phyloP scores from a whole-genome alignment of 2,113 vertebrate genomes.

The Piprites chloris region DNA sequence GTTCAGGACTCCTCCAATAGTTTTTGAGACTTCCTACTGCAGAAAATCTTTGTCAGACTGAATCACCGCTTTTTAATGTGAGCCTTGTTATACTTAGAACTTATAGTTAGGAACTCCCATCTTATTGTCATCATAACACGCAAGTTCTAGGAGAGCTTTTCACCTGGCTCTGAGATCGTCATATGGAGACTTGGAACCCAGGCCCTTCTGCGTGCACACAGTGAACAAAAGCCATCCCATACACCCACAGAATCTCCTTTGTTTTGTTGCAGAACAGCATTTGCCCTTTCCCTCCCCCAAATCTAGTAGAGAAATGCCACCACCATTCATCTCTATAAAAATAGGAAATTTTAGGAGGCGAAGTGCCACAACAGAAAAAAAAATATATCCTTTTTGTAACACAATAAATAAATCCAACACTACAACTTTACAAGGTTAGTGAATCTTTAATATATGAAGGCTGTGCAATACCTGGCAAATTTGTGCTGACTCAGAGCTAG shows the following conservation, averaged over 20 bases:
- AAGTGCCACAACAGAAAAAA: background rate
- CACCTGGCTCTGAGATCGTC: background rate
- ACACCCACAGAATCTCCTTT: background rate
- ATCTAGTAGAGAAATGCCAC: background rate
- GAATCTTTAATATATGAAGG: background rate
- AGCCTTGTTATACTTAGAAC: background rate
- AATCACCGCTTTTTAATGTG: background rate
- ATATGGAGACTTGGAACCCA: background rate
- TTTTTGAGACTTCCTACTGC: background rate
- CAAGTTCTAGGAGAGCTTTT: background rate
- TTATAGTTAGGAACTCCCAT: background rate
- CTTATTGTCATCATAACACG: accelerated
- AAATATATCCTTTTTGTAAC: background rate
- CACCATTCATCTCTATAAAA: background rate
- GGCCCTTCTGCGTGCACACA: background rate
- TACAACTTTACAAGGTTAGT: background rate
- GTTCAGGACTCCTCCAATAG: background rate
- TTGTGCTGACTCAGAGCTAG: slow-evolving; percentile 96
- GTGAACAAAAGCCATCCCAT: background rate
- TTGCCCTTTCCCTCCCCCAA: background rate
- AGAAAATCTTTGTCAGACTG: background rate
- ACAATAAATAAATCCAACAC: background rate
- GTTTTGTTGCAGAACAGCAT: background rate
- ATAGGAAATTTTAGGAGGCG: background rate
- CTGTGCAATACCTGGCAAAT: slow-evolving; percentile 89